Evolutionary conservation across 2,888 invertebrate species (phyloP).

Genomic region (Hyposoter didymator): DNA sequence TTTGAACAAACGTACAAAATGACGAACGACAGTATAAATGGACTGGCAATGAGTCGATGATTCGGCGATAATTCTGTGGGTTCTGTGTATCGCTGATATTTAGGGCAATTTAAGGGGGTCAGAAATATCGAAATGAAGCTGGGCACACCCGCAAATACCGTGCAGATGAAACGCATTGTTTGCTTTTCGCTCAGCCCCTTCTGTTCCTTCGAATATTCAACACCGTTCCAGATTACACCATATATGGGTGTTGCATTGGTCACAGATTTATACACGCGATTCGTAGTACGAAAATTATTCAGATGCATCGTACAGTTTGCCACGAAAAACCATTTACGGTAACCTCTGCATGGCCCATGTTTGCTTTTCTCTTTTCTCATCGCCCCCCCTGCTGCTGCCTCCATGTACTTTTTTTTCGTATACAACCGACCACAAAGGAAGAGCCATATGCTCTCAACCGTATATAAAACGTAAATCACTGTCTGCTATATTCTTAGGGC

Average conservation of each 20-base stretch:
- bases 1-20: slow-evolving; percentile 7
- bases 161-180: slow-evolving; percentile 42
- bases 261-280: slow-evolving; percentile 16
- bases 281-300: slow-evolving; percentile 56
- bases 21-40: slow-evolving; percentile 32
- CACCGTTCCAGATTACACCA: slow-evolving; percentile 3
- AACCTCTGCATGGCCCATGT: slow-evolving; percentile 27
- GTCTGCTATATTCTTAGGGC: slow-evolving; percentile 10
- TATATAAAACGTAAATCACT: slow-evolving; percentile 36
- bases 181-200: slow-evolving; percentile 19
- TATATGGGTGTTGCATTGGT: slow-evolving; percentile 37
- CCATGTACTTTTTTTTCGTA: slow-evolving; percentile 17
- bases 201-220: slow-evolving; percentile 16
- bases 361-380: slow-evolving; percentile 40
- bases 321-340: slow-evolving; percentile 28
- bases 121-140: slow-evolving; percentile 36
- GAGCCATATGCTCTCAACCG: slow-evolving; percentile 52
- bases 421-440: slow-evolving; percentile 31
- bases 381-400: background rate
- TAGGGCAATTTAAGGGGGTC: slow-evolving; percentile 36
- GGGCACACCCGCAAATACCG: slow-evolving; percentile 29
- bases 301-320: background rate
- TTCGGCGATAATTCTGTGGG: slow-evolving; percentile 43
- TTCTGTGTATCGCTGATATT: background rate
- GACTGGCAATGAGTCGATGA: slow-evolving; percentile 49